Evolutionary conservation across 2,797 vertebrate species (phyloP).

Genomic region (Gymnocypris eckloni): DNA sequence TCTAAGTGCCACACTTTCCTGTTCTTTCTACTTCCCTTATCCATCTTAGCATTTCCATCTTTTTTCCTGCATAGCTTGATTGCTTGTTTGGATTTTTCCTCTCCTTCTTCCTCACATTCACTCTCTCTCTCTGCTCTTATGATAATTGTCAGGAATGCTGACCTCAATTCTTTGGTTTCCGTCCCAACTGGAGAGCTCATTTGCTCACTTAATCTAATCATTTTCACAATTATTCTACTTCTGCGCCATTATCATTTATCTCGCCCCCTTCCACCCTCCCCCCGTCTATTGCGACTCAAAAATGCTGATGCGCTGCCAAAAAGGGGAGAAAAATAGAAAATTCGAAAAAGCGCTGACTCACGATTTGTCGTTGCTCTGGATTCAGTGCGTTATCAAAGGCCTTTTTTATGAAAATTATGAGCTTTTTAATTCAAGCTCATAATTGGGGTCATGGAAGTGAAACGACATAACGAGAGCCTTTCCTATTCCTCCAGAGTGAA

Average conservation of each 20-base stretch:
- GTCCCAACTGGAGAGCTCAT: constrained; percentile 70
- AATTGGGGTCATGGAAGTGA: constrained; percentile 58
- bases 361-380: constrained; percentile 4
- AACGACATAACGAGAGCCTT: constrained; percentile 43
- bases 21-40: constrained; percentile 34
- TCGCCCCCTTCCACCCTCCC: background rate
- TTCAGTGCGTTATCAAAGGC: constrained; percentile 46
- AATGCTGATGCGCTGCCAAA: constrained; percentile 37
- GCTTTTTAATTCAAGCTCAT: constrained; percentile 55
- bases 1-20: constrained; percentile 39
- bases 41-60: constrained; percentile 18
- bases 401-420: too few relatives aligned
- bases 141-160: constrained; percentile 76
- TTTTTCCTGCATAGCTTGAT: constrained; percentile 40
- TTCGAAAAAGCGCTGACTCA: constrained; percentile 32
- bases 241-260: constrained; percentile 49
- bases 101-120: constrained; percentile 12
- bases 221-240: constrained; percentile 60
- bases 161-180: constrained; percentile 72
- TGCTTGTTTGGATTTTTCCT: constrained; percentile 38
- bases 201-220: constrained; percentile 68
- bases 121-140: constrained; percentile 35
- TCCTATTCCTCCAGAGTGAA: constrained; percentile 16
- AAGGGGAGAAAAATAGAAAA: constrained; percentile 36
- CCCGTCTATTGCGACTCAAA: background rate